phyloP scores from a whole-genome alignment of 1,140 invertebrate species.

The Bombus fervidus region DNA sequence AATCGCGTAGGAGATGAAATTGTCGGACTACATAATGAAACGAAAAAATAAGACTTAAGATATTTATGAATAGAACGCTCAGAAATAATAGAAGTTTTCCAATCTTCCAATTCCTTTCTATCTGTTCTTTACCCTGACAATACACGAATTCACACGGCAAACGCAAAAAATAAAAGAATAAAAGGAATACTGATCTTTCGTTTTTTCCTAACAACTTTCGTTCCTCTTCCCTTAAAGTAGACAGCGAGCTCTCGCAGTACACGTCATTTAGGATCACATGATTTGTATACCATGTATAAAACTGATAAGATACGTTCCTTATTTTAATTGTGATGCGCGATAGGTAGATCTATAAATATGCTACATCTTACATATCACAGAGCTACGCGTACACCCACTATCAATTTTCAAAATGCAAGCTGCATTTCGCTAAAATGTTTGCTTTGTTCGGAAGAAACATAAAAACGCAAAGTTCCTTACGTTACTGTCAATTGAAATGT shows the following conservation, averaged over 20 bases:
- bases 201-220: slow-evolving; percentile 39
- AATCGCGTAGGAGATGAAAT: slow-evolving; percentile 18
- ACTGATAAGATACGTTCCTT: slow-evolving; percentile 76
- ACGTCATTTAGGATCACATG: slow-evolving; percentile 70
- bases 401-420: slow-evolving; percentile 56
- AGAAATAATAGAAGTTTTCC: slow-evolving; percentile 25
- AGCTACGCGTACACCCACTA: slow-evolving; percentile 80
- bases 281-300: slow-evolving; percentile 75
- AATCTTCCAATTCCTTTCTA: background rate
- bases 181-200: slow-evolving; percentile 50
- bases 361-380: slow-evolving; percentile 83
- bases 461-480: background rate
- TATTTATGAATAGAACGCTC: background rate
- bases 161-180: slow-evolving; percentile 33
- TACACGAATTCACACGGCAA: slow-evolving; percentile 20
- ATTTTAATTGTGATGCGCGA: slow-evolving; percentile 76
- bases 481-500: background rate
- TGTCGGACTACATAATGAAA: slow-evolving; percentile 10
- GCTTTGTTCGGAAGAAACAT: slow-evolving; percentile 3
- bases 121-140: background rate
- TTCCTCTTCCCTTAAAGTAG: slow-evolving; percentile 53
- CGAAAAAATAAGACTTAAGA: background rate
- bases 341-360: slow-evolving; percentile 79
- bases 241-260: slow-evolving; percentile 56
- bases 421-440: slow-evolving; percentile 3